phyloP scores from a whole-genome alignment of 2,888 invertebrate genomes.

The Leucophora obtusa region DNA sequence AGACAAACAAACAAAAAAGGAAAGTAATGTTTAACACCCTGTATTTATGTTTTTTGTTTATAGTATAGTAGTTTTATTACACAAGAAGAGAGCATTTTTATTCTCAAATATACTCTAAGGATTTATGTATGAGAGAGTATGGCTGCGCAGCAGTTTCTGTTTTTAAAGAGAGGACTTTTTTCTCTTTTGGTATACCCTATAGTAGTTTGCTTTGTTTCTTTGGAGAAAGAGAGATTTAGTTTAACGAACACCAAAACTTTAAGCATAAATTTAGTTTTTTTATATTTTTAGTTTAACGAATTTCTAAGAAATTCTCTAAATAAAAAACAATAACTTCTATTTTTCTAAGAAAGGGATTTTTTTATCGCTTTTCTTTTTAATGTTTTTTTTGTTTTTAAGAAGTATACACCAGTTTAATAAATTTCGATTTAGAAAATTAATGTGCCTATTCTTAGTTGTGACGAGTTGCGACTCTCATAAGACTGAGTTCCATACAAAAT shows the following conservation, averaged over 20 bases:
- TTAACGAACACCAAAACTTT: conserved; percentile 64
- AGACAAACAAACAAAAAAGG: conserved; percentile 17
- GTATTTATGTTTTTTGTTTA: conserved; percentile 52
- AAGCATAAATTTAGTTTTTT: conserved; percentile 59
- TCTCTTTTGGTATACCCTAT: conserved; percentile 46
- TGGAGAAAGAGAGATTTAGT: conserved; percentile 57
- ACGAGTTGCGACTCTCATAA: no score
- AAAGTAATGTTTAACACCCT: conserved; percentile 62
- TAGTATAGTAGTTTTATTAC: conserved; percentile 51
- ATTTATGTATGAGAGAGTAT: conserved; percentile 44
- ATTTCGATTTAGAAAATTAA: background rate
- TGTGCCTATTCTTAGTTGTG: no score
- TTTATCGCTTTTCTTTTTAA: conserved; percentile 32
- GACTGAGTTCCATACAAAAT: no score
- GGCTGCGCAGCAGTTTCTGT: conserved; percentile 61
- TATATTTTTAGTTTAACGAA: conserved; percentile 51
- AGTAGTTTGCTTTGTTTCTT: conserved; percentile 34
- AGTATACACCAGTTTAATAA: background rate
- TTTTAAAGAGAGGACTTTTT: conserved; percentile 47
- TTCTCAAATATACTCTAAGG: conserved; percentile 48
- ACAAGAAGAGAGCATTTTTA: conserved; percentile 52
- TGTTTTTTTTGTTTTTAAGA: conserved; percentile 38
- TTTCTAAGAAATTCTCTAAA: conserved; percentile 63
- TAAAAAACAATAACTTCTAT: conserved; percentile 62
- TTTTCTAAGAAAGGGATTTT: conserved; percentile 49